phyloP scores from a whole-genome alignment of 2,797 vertebrate genomes.

The Enteromius unitaeniatus region DNA sequence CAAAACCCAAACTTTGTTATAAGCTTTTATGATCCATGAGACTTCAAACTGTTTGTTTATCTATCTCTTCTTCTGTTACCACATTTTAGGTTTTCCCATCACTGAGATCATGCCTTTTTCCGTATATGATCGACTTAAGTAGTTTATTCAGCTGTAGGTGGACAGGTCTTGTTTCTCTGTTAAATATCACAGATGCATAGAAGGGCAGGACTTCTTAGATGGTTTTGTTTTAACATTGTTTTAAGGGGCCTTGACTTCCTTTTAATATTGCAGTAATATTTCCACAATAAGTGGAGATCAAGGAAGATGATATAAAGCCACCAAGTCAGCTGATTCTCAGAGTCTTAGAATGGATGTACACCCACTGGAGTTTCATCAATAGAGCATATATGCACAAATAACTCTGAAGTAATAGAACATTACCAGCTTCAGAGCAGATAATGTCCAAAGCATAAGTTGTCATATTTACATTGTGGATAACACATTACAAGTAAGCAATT shows the following conservation, averaged over 20 bases:
- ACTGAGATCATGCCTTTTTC: conserved; percentile 69
- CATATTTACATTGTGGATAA: background rate
- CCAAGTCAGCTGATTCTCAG: conserved; percentile 64
- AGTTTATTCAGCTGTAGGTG: conserved; percentile 80
- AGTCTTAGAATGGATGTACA: conserved; percentile 58
- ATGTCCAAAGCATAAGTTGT: background rate
- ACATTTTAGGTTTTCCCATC: conserved; percentile 72
- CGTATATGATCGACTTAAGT: conserved; percentile 75
- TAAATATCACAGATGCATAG: conserved; percentile 65
- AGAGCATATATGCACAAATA: background rate
- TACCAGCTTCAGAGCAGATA: background rate
- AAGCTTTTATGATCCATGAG: conserved; percentile 58
- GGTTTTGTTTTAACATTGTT: conserved; percentile 72
- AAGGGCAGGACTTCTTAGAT: conserved; percentile 58
- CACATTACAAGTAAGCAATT: background rate
- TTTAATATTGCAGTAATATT: conserved; percentile 73
- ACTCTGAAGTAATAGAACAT: background rate
- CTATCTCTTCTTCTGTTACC: conserved; percentile 72
- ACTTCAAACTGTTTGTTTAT: conserved; percentile 79
- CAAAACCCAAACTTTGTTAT: conserved; percentile 66
- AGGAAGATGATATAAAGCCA: conserved; percentile 68
- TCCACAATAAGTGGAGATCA: conserved; percentile 69
- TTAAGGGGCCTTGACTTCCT: conserved; percentile 70
- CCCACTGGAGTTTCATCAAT: background rate
- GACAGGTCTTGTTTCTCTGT: conserved; percentile 71